Evolutionary conservation across 2,888 invertebrate species (phyloP).

Genomic region (Stenolophus ochropezus): DNA sequence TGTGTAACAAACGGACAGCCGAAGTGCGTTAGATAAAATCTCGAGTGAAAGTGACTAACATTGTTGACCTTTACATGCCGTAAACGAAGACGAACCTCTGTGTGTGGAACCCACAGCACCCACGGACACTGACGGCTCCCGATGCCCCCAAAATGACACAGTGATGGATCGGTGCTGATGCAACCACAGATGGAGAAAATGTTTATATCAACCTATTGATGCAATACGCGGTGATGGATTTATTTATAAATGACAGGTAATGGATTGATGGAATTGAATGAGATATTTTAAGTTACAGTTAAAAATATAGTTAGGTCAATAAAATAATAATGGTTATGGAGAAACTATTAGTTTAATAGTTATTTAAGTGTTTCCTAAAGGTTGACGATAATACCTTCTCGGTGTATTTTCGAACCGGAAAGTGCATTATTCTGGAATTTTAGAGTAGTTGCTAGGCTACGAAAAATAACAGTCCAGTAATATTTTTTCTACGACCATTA

Average conservation of each 20-base stretch:
- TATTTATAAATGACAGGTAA: not conserved
- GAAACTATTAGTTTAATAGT: too few relatives aligned
- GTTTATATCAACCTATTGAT: not conserved
- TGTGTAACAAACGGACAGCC: conserved; percentile 5
- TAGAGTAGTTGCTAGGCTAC: too few relatives aligned
- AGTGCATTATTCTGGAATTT: too few relatives aligned
- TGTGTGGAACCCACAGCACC: conserved; percentile 19
- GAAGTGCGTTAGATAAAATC: conserved; percentile 38
- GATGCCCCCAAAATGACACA: conserved; percentile 27
- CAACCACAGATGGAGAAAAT: not conserved
- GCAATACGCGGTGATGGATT: not conserved
- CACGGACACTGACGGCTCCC: not conserved
- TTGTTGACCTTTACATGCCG: conserved; percentile 25
- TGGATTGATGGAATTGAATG: too few relatives aligned
- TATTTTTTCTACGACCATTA: too few relatives aligned
- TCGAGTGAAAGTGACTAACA: conserved; percentile 31
- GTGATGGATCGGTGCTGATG: not conserved
- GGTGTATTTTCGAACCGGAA: too few relatives aligned
- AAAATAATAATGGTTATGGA: too few relatives aligned
- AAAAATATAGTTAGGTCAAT: too few relatives aligned
- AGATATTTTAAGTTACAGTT: too few relatives aligned
- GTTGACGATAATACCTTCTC: too few relatives aligned
- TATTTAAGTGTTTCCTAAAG: too few relatives aligned
- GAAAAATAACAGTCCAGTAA: too few relatives aligned
- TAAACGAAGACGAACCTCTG: conserved; percentile 5